Evolutionary conservation across 2,797 vertebrate species (phyloP), one percentile per base, ranked within the genome.

Genomic region (Poeciliopsis paucimaculata): DNA sequence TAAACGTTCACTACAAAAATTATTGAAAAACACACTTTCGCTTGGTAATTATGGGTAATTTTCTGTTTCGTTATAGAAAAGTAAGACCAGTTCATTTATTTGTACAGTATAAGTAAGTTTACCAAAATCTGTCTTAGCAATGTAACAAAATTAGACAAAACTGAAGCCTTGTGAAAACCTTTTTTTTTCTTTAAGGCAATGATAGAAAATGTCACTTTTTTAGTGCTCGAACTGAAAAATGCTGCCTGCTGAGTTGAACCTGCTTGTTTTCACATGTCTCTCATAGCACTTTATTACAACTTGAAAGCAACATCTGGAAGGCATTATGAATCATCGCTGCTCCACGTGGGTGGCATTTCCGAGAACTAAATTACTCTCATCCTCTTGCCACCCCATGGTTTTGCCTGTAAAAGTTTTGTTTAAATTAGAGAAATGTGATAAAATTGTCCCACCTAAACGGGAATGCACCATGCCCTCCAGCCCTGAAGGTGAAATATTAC

Each of bases 341-440:
- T 91, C 90, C 13, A 72, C 53, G 90, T 93, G 92, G 92, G 92
- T 93, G 91, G 91, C 91, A 89, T 91, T 91, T 89, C 86, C 36
- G 1, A 84, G 77, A 83, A 34, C 82, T 80, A 70, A 91, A 90
- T 94, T 84, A 84, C 77, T 84, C 82, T 72, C 86, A 79, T 87
- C 78, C 90, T 79, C 82, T 77, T 77, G 72, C 83, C 86, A 79
- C 84, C 80, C 80, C 77, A 49, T 51, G 26, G 73, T 70, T 75
- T 75, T 77, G 51, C 70, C 73, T 46, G 23, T 87, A 81, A 82
- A 84, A 11, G 66, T 88, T 53, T 84, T 73, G 57, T 81, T 81
- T 68, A 4, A 71, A 85, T 84, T 26, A 72, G 26, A 68, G 43
- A 34, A 73, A 84, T 78, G 55, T 49, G 28, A 84, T 71, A 34